Base-by-base conservation (phyloP, 2,888 invertebrate species). In the Tethea ocularis region DNA sequence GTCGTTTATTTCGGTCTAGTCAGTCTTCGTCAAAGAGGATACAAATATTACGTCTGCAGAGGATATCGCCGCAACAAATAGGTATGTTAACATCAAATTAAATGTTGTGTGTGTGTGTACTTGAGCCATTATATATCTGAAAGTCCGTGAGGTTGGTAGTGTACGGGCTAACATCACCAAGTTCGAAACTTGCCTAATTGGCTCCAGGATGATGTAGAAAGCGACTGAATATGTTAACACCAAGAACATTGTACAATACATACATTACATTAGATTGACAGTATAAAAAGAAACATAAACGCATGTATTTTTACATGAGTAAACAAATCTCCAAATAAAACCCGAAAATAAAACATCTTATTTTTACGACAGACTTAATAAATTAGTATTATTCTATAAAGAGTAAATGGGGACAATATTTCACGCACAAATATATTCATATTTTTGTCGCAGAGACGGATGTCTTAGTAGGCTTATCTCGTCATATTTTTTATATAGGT, bases 351-450 rank as follows among this genome's bases (percentile, higher is more conserved):
- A 46, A 17, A n/a, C 15, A 17, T 17, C 46, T 1, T 38, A 2
- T 46, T 46, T 46, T 46, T 46, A 46, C 20, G 46, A 46, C 46
- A 20, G 46, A 46, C 46, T 46, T 46, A 46, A 46, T 46, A 46
- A 46, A 46, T 46, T 46, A 46, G 20, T 20, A 46, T 20, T 46
- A 46, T 46, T 46, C 46, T 46, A 46, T 46, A 46, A 10, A 46
- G 46, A 46, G 17, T 46, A 46, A 46, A 46, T 46, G 20, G 46
- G 17, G 10, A 46, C 46, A 46, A 46, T 46, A 46, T 46, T 46
- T 46, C 46, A 46, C 20, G 20, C 46, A 46, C 20, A 46, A 46
- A 46, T 20, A 46, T 46, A 46, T 46, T 46, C 46, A 17, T 20
- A 46, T 46, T 46, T 46, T 46, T 20, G 38, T 46, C 46, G 20